phyloP scores from a whole-genome alignment of 1,140 invertebrate genomes.

The Choristoneura fumiferana region DNA sequence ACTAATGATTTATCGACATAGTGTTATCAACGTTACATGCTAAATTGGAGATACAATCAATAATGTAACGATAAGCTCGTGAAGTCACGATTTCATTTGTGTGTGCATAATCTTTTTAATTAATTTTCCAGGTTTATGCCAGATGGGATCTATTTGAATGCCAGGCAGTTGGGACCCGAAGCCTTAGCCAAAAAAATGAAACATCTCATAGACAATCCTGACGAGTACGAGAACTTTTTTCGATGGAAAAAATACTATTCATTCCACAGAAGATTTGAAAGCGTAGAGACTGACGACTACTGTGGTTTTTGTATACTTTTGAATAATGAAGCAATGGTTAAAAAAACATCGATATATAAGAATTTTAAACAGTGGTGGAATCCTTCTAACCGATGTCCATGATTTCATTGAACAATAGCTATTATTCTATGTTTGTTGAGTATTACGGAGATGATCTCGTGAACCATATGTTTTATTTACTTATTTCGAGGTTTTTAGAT shows the following conservation, averaged over 20 bases:
- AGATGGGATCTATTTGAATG: constrained; percentile 60
- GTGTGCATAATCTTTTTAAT: too few relatives aligned
- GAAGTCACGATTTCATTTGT: too few relatives aligned
- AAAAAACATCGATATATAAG: constrained; percentile 34
- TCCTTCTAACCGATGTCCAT: not conserved
- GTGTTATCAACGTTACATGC: too few relatives aligned
- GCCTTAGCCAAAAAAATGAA: constrained; percentile 50
- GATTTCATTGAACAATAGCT: too few relatives aligned
- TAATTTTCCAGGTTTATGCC: constrained; percentile 38
- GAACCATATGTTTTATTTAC: too few relatives aligned
- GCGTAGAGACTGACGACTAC: constrained; percentile 50
- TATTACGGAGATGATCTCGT: too few relatives aligned
- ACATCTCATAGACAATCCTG: constrained; percentile 44
- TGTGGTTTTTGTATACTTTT: constrained; percentile 56
- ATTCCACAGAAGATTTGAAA: constrained; percentile 39
- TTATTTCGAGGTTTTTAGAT: too few relatives aligned
- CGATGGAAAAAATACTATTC: constrained; percentile 60
- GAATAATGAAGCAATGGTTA: constrained; percentile 42
- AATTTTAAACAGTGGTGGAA: constrained; percentile 39
- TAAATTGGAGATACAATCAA: too few relatives aligned
- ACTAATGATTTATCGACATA: too few relatives aligned
- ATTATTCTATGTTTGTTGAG: too few relatives aligned
- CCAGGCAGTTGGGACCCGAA: constrained; percentile 39
- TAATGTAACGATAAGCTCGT: too few relatives aligned
- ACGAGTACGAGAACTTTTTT: constrained; percentile 53